phyloP scores from a whole-genome alignment of 1,140 invertebrate genomes.

The Diabrotica undecimpunctata region DNA sequence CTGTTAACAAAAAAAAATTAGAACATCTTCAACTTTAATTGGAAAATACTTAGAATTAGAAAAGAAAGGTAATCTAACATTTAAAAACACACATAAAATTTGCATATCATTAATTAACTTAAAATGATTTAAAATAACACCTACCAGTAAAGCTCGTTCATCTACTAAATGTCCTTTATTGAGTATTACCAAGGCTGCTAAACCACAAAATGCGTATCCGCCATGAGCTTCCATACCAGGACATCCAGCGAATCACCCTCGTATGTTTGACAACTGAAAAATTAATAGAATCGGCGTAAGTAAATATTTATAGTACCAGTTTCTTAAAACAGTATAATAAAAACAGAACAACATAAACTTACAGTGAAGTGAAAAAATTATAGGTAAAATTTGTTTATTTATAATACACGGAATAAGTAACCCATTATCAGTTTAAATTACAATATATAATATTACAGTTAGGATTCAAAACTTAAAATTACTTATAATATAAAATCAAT shows the following conservation, averaged over 20 bases:
- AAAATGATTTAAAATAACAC: not conserved
- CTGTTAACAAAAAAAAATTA: no score
- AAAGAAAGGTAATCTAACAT: no score
- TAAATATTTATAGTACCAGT: not conserved
- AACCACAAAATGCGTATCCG: constrained; percentile 95
- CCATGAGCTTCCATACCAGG: constrained; percentile 98
- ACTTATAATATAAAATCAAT: no score
- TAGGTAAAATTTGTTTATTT: no score
- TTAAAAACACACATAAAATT: no score
- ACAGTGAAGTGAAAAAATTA: not conserved
- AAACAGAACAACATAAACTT: constrained; percentile 5
- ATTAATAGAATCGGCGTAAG: not conserved
- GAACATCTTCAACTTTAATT: no score
- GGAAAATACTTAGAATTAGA: no score
- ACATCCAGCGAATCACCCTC: constrained; percentile 93
- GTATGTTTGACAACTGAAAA: constrained; percentile 86
- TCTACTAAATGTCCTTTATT: constrained; percentile 77
- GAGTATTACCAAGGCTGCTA: constrained; percentile 83
- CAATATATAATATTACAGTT: no score
- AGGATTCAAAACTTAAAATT: no score
- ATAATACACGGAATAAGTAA: no score
- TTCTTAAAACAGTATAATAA: constrained; percentile 10
- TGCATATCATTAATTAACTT: no score
- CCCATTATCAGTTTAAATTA: no score
- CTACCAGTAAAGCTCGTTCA: constrained; percentile 71